These are phyloP conservation scores for Allophyes oxyacanthae DNA, from an alignment of 2,888 invertebrate species.

Conservation along the genomic window DNA sequence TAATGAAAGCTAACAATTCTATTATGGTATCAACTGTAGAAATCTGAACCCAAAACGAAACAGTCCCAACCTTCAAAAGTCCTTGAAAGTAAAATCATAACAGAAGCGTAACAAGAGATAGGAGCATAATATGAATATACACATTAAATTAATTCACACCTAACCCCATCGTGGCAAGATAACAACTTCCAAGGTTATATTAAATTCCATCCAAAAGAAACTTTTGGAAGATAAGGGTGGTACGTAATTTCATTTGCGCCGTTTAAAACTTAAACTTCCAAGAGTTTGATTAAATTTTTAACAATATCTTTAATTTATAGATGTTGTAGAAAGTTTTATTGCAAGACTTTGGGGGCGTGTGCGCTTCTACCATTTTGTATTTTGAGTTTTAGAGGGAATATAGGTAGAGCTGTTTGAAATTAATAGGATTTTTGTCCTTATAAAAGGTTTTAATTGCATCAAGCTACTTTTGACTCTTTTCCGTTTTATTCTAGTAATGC, in stretches of 20 bases:
- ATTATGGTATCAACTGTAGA: not conserved
- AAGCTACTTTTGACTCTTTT: too few species aligned
- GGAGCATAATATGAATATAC: slow-evolving; percentile 20
- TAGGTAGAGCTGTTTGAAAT: too few species aligned
- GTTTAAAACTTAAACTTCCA: slow-evolving; percentile 74
- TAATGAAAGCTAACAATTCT: not conserved
- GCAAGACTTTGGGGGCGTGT: slow-evolving; percentile 27
- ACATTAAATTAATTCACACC: slow-evolving; percentile 72
- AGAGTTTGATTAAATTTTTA: slow-evolving; percentile 76
- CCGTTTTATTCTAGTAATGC: too few species aligned
- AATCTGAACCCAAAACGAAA: not conserved
- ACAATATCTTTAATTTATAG: slow-evolving; percentile 74
- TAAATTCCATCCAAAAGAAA: slow-evolving; percentile 77
- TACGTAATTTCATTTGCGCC: slow-evolving; percentile 80
- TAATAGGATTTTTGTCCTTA: too few species aligned
- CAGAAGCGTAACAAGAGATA: slow-evolving; percentile 33
- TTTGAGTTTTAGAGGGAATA: slow-evolving; percentile 2
- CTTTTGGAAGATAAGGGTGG: slow-evolving; percentile 73
- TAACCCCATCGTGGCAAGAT: slow-evolving; percentile 71
- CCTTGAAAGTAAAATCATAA: slow-evolving; percentile 20
- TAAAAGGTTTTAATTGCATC: too few species aligned
- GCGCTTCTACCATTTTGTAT: slow-evolving; percentile 18
- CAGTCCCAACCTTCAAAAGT: slow-evolving; percentile 11
- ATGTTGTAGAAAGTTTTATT: slow-evolving; percentile 57
- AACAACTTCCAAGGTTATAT: slow-evolving; percentile 77